These are phyloP conservation scores for Centropus unirufus DNA, from an alignment of 2,113 vertebrate genomes.

Conservation along the genomic window DNA sequence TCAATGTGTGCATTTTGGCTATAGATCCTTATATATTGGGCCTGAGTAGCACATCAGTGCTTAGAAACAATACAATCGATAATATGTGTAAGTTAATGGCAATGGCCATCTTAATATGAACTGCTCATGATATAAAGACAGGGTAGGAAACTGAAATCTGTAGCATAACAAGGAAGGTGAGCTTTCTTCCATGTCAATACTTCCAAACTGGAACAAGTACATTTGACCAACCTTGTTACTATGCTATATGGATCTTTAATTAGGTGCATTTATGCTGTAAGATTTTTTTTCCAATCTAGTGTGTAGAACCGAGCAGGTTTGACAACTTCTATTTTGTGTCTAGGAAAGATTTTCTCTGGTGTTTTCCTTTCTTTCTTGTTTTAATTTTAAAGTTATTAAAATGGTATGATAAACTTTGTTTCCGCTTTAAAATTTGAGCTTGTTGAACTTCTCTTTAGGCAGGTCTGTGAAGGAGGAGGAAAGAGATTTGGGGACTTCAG, in stretches of 20 bases:
- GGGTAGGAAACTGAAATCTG: not conserved
- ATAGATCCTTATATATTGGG: not conserved
- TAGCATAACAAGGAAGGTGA: not conserved
- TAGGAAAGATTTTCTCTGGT: not conserved
- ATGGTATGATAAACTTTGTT: not conserved
- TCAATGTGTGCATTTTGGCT: not conserved
- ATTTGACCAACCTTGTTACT: not conserved
- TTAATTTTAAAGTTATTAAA: not conserved
- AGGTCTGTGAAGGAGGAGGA: constrained; percentile 75
- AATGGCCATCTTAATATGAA: not conserved
- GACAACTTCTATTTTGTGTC: not conserved
- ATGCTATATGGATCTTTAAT: not conserved
- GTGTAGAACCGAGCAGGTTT: not conserved
- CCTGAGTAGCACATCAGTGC: not conserved
- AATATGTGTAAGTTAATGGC: not conserved
- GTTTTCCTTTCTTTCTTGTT: not conserved
- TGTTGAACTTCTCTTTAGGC: constrained; percentile 66
- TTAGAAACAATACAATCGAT: not conserved
- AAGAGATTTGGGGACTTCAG: constrained; percentile 74
- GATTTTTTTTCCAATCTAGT: not conserved
- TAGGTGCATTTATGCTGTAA: not conserved
- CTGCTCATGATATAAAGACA: not conserved
- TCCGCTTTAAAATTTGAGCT: not conserved
- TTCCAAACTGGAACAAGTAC: not conserved
- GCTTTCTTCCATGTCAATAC: not conserved